phyloP scores from a whole-genome alignment of 2,888 invertebrate species.

The Drosophila falleni region DNA sequence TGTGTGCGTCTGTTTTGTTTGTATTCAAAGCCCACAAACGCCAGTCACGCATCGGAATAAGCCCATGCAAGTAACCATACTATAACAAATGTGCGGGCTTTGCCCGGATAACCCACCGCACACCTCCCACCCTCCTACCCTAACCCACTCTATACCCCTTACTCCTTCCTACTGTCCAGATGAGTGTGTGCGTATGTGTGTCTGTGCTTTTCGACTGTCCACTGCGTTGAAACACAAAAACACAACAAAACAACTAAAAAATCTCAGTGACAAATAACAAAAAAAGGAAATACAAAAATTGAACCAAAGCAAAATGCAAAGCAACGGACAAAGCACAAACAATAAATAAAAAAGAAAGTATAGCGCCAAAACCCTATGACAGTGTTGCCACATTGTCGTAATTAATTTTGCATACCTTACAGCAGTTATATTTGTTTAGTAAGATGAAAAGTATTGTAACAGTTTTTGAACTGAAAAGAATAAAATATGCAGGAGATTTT shows the following conservation, averaged over 20 bases:
- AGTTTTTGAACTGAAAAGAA: not conserved
- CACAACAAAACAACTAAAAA: slow-evolving; percentile 70
- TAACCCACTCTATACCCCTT: slow-evolving; percentile 16
- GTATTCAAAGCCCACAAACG: slow-evolving; percentile 76
- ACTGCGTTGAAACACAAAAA: slow-evolving; percentile 52
- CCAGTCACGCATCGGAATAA: slow-evolving; percentile 78
- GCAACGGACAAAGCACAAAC: slow-evolving; percentile 28
- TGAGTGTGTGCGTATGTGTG: slow-evolving; percentile 25
- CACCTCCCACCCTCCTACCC: slow-evolving; percentile 6
- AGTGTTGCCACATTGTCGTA: slow-evolving; percentile 75
- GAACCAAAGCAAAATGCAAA: slow-evolving; percentile 53
- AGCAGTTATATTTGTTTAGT: slow-evolving; percentile 40
- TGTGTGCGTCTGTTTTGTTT: slow-evolving; percentile 61
- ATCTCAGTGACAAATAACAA: slow-evolving; percentile 61
- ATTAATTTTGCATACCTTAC: slow-evolving; percentile 59
- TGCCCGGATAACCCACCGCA: slow-evolving; percentile 34
- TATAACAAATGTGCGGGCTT: slow-evolving; percentile 62
- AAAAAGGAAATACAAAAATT: slow-evolving; percentile 36
- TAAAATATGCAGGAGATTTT: not conserved
- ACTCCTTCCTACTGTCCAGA: slow-evolving; percentile 26
- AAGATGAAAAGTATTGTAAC: slow-evolving; percentile 22
- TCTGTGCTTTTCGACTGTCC: slow-evolving; percentile 35
- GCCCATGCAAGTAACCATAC: slow-evolving; percentile 68
- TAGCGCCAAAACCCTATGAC: slow-evolving; percentile 59
- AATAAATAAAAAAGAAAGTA: slow-evolving; percentile 24